Base-by-base conservation (phyloP, 2,888 invertebrate species). In the Chloroclysta siterata region DNA sequence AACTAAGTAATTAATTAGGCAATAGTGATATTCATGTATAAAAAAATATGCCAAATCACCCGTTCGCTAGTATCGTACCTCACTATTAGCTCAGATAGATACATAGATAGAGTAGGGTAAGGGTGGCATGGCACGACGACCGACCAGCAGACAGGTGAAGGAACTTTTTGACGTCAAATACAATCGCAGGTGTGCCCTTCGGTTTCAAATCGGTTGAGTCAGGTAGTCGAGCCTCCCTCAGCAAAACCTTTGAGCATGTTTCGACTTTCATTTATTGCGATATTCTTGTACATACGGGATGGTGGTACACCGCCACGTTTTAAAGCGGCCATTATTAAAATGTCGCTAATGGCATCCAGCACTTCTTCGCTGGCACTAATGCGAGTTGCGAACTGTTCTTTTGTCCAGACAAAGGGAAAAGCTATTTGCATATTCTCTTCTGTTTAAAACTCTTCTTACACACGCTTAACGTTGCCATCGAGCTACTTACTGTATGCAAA, bases 151-250 rank as follows among this genome's bases (percentile, higher is more conserved):
- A 81, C 86, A 87, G 86, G 86, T 87, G 86, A 86, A 84, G 79
- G 80, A 82, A 84, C 84, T 78, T 75, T 79, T 74, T 82, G 82
- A 81, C 81, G 82, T 81, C 81, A 81, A 74, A 60, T 65, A 69
- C 75, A 72, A 74, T 77, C 76, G 84, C 86, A 87, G 85, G 84
- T 87, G 86, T 74, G 80, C 78, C 80, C 78, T 77, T 78, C 72
- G 75, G 71, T 77, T 77, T 74, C 72, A 73, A 79, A 76, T 69
- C 59, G 65, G 65, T 77, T 65, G 79, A 82, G 77, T 77, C 78
- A 79, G 80, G 77, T 76, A 77, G 73, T 71, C 64, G 68, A 66
- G 63, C 70, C 71, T 68, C 67, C 63, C 70, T 69, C 64, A 58
- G 60, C 56, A 44, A 67, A 70, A 67, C 65, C 51, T 62, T 56